Evolutionary conservation across 1,140 invertebrate species (phyloP), one percentile per base, ranked within the genome.

Genomic region (Cydia splendana): DNA sequence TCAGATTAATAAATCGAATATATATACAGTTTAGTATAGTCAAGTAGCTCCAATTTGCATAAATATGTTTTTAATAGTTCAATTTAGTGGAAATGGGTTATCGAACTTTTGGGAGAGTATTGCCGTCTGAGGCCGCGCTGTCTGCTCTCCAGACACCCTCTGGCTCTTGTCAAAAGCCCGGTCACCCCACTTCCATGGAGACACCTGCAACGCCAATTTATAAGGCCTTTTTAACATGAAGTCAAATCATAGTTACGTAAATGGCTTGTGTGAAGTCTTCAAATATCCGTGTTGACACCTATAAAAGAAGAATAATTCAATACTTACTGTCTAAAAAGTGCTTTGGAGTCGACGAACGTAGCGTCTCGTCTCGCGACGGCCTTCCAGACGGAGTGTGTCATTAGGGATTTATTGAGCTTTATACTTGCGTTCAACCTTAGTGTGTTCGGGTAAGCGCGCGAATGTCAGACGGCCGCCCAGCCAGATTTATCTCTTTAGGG

Each of bases 121-220:
- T 42, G n/a, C 30, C 67, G n/a, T 71, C 67, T 45, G 15, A 38
- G 67, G 38, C 67, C 20, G 24, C 73, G 24, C 48, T 15, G 45
- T 74, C 45, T 74, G 73, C 73, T 48, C 73, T 74, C 24, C 20
- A 74, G 73, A 74, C 73, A 53, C 48, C 73, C 73, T 74, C 73
- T 48, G 73, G 73, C 12, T 28, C 45, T 74, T 18, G 42, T 15
- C 20, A 30, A 53, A 51, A 24, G 0, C 45, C 48, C 45, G 42
- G 10, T 15, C 42, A 28, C 48, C 45, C 10, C 20, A 51, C 42
- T 48, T 20, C 9, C 15, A 45, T 24, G 18, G n/a, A 13, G 28
- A 38, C 67, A 45, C 67, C 38, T 45, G 67, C 15, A 38, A 24
- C n/a, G n/a, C 48, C 48, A 51, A 9, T 74, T 48, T 12, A 13